phyloP scores from a whole-genome alignment of 2,797 vertebrate species.

The Enteromius afrohamiltoni region DNA sequence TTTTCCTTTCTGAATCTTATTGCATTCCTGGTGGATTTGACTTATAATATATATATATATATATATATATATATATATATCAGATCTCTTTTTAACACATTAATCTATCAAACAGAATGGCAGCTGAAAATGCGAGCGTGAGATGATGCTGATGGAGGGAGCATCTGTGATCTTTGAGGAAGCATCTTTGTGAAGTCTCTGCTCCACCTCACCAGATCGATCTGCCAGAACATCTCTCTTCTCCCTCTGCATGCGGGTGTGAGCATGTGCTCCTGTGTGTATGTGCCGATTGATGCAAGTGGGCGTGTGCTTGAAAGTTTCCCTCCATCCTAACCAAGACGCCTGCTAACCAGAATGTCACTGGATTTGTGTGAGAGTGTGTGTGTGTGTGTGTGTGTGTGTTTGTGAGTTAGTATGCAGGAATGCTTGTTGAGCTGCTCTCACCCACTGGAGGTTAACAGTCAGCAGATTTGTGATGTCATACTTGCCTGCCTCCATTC shows the following conservation, averaged over 20 bases:
- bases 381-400: conserved; percentile 6
- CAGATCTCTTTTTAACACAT: conserved; percentile 23
- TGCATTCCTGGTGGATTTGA: neutral
- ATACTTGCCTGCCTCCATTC: conserved; percentile 29
- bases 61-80: too few relatives aligned
- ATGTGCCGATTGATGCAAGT: neutral
- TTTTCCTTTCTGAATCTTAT: neutral
- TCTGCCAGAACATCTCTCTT: conserved; percentile 56
- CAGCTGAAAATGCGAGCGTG: conserved; percentile 30
- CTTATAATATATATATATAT: neutral
- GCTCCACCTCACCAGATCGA: conserved; percentile 61
- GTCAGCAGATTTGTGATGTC: conserved; percentile 24
- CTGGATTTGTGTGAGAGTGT: neutral
- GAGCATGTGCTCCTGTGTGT: neutral
- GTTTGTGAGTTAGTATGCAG: neutral
- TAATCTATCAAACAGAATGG: conserved; percentile 36
- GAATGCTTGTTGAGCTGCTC: conserved; percentile 18
- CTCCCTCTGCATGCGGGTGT: neutral
- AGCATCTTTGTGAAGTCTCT: conserved; percentile 50
- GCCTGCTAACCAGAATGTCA: conserved; percentile 25
- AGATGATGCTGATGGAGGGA: conserved; percentile 38
- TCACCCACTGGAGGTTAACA: conserved; percentile 43
- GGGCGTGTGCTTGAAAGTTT: conserved; percentile 23
- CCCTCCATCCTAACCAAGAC: conserved; percentile 13
- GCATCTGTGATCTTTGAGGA: conserved; percentile 42